Evolutionary conservation across 2,113 vertebrate genomes (phyloP).

Genomic region (Notechis scutatus): DNA sequence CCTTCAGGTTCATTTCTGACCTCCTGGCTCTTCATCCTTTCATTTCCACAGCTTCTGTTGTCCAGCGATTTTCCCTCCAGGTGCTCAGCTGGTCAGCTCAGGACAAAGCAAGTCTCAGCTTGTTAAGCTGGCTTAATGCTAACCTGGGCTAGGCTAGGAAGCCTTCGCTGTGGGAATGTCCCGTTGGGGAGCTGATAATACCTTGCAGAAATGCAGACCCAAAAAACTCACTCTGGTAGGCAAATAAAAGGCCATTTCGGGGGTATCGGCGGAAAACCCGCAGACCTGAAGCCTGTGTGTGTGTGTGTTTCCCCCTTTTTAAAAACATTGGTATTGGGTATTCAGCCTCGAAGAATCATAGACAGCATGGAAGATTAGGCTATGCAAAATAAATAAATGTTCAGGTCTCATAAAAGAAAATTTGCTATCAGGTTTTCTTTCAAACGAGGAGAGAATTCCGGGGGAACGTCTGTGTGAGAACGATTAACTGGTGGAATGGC

Average conservation of each 20-base stretch:
- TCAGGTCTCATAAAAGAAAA: neutral
- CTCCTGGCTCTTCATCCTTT: neutral
- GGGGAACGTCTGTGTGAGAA: neutral
- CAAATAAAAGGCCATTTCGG: neutral
- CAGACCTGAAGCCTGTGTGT: no score
- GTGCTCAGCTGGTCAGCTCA: neutral
- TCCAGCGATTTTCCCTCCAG: neutral
- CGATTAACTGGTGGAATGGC: no score
- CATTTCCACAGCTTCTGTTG: neutral
- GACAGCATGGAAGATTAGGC: neutral
- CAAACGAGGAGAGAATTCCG: neutral
- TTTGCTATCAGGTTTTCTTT: neutral
- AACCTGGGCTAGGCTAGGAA: neutral
- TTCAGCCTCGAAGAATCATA: neutral
- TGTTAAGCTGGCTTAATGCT: neutral
- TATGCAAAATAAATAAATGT: neutral
- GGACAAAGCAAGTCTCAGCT: neutral
- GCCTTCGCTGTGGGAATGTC: neutral
- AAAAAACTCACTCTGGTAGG: neutral
- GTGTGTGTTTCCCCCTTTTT: neutral
- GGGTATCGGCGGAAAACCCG: neutral
- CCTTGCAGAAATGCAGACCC: neutral
- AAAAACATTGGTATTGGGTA: neutral
- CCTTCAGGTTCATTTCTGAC: neutral
- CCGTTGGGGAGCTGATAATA: neutral